Base-by-base conservation (phyloP, 2,888 invertebrate species). In the Parnassius smintheus region DNA sequence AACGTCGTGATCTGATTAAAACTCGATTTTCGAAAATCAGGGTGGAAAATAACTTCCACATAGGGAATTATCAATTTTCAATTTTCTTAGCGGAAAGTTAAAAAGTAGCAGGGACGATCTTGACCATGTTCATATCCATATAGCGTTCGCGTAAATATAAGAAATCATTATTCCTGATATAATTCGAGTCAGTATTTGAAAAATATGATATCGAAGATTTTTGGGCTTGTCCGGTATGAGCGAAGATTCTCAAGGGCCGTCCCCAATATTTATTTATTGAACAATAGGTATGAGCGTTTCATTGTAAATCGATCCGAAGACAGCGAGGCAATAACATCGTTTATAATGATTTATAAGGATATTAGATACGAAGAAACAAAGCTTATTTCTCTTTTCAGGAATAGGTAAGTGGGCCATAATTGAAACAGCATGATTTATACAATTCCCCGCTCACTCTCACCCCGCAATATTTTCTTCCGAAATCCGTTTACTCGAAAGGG, bases 391-490 rank as follows among this genome's bases (percentile, higher is more conserved):
- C 56, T 64, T 65, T 64, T 54, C 66, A 45, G 62, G 68, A 68
- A 67, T 68, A 71, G 71, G 78, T 81, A 80, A 81, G 80, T 77
- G 76, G 76, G 73, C 75, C 75, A 76, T 85, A 84, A 86, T 86
- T 86, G 86, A 85, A 86, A 83, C 75, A 72, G 74, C 74, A 81
- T 85, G 85, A 86, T 85, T 86, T 86, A 87, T 82, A 70, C 70
- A 65, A 69, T 70, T 68, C 71, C 67, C 66, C 55, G 44, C 59
- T 59, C 63, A 56, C 50, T 73, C 69, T 49, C 68, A 66, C 62
- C 65, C 61, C 56, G 61, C 69, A 68, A 70, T 70, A 55, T 58
- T 57, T 58, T 52, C 61, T 44, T 62, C 61, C 59, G 59, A 66
- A 67, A 65, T 67, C 61, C 70, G 64, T 68, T 66, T 69, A 66